Percentiles rank a stretch among this genome's conserved stretches.
Evolutionary conservation across 2,888 invertebrate genomes (phyloP).

Genomic region (Gymnocheta viridis): DNA sequence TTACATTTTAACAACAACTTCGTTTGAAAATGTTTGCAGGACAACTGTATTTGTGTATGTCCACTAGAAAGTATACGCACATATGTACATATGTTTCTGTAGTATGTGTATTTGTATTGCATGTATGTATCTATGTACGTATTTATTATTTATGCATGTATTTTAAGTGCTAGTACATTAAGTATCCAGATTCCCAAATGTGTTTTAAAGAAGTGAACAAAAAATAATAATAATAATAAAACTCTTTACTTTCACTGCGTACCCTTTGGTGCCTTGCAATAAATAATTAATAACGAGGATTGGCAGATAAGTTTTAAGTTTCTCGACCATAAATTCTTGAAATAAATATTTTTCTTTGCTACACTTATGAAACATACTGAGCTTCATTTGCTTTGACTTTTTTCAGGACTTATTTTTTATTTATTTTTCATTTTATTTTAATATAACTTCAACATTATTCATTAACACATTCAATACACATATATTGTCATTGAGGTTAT

Average conservation of each 20-base stretch:
- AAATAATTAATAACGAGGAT: slow-evolving; percentile 22
- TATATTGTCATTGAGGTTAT: slow-evolving; percentile 53
- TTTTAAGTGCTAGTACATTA: slow-evolving; percentile 67
- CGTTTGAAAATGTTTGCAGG: neutral
- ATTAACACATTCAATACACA: slow-evolving; percentile 66
- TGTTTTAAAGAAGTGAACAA: slow-evolving; percentile 40
- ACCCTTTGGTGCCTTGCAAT: neutral
- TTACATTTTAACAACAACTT: too few species aligned
- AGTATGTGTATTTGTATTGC: neutral
- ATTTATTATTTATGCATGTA: slow-evolving; percentile 59
- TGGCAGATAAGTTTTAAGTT: neutral
- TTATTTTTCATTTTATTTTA: slow-evolving; percentile 21
- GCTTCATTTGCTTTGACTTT: neutral
- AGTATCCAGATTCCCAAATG: slow-evolving; percentile 66
- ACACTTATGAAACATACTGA: slow-evolving; percentile 16
- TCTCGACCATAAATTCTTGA: neutral
- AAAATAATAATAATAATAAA: slow-evolving; percentile 32
- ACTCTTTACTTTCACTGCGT: slow-evolving; percentile 28
- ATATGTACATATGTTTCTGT: neutral
- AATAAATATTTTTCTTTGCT: neutral
- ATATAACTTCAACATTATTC: slow-evolving; percentile 60
- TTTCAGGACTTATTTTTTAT: slow-evolving; percentile 36
- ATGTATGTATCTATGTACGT: slow-evolving; percentile 1
- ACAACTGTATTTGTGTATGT: neutral
- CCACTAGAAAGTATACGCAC: too few species aligned